Evolutionary conservation across 2,888 invertebrate species (phyloP), one percentile per base, ranked within the genome.

Genomic region (Chalcis sispes): DNA sequence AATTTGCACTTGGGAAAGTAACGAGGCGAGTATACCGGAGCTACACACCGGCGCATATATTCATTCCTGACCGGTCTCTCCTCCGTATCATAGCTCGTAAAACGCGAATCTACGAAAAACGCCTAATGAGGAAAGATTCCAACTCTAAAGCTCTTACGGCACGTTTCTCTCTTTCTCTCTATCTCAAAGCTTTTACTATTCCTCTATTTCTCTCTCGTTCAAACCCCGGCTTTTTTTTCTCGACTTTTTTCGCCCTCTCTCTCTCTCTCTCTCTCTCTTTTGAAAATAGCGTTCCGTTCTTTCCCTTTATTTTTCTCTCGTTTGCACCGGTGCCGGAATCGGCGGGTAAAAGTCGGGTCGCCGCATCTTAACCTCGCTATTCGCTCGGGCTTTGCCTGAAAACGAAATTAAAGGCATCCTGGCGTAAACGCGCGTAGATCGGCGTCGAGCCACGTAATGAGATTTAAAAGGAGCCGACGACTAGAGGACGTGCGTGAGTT

Each of bases 341-440:
- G 27, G 8, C 23, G 54, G 42, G 42, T 10, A 7, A 52, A 50
- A 65, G 48, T 59, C 27, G 27, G 25, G 56, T 18, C 10, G 20
- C 27, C 48, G 15, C 25, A 36, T 36, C 36, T 7, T 36, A 4
- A 36, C 10, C 4, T 36, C 36, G 36, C 36, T 36, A 10, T 10
- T 59, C 7, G 25, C 1, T 7, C 23, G 46, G 46, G 36, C 10
- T 4, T 36, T 36, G 36, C 5, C 10, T 15, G 36, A 58, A 67
- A 62, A 62, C 70, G 58, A 77, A 77, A 73, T 77, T 69, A 69
- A 77, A 73, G 69, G 64, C 54, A 71, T 59, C 71, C 61, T 18
- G 20, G 73, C 58, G 64, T 65, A 56, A 67, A 59, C 58, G 64
- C 42, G 70, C 36, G 67, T 46, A 69, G 66, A 74, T 77, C 72